A percentile compares a stretch with the other conserved stretches of the same genome.
Evolutionary conservation across 2,113 vertebrate species (phyloP).

Genomic region (Numida meleagris): DNA sequence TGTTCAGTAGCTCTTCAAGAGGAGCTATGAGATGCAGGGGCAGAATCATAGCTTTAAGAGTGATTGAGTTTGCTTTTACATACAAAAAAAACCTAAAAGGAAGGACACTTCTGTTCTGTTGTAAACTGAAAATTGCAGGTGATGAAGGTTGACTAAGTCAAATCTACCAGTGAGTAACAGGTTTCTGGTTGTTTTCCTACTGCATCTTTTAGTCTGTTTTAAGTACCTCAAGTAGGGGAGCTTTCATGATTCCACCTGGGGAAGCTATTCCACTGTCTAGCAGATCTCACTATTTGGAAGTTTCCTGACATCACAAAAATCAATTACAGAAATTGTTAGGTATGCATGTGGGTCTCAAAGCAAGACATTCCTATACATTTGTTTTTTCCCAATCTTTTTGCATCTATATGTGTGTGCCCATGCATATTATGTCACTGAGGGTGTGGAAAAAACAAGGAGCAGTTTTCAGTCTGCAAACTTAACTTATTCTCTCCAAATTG

Average conservation of each 20-base stretch:
- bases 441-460: background rate
- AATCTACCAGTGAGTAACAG: background rate
- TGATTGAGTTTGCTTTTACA: background rate
- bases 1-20: background rate
- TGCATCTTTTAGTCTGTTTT: background rate
- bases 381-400: background rate
- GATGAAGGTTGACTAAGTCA: background rate
- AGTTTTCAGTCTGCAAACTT: background rate
- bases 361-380: background rate
- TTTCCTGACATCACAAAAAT: background rate
- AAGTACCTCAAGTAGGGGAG: background rate
- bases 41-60: background rate
- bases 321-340: background rate
- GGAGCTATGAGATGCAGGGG: background rate
- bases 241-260: background rate
- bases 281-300: background rate
- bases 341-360: conserved; percentile 10
- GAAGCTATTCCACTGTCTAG: conserved; percentile 12
- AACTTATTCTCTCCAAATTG: background rate
- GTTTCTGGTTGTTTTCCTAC: background rate
- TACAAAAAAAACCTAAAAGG: background rate
- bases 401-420: background rate
- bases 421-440: background rate
- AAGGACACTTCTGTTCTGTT: background rate
- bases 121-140: background rate